These are phyloP conservation scores for Branchinecta lindahli DNA, from an alignment of 1,140 invertebrate species.

Conservation along the genomic window DNA sequence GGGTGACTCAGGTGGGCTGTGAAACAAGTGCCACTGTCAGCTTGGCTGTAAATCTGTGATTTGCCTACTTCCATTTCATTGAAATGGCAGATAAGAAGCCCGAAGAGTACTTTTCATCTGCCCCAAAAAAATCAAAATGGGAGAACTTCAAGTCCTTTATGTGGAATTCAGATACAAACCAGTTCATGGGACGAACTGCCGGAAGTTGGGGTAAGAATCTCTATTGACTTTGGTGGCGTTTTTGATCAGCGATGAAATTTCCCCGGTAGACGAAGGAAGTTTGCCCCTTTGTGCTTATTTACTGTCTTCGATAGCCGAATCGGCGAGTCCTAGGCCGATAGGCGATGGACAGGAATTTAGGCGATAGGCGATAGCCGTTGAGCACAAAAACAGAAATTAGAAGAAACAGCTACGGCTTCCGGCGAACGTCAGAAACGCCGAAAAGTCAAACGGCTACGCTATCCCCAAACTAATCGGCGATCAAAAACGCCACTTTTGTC, in stretches of 20 bases:
- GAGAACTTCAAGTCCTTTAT: conserved; percentile 64
- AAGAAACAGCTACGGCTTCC: no score
- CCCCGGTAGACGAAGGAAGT: background rate
- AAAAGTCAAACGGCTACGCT: no score
- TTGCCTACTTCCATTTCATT: no score
- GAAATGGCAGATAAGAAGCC: conserved; percentile 2
- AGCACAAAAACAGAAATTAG: no score
- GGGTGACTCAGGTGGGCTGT: no score
- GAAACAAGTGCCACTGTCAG: no score
- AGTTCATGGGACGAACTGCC: conserved; percentile 70
- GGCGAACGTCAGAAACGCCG: no score
- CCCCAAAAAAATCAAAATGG: conserved; percentile 42
- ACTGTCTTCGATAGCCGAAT: conserved; percentile 4
- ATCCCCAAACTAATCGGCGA: no score
- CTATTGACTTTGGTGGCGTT: conserved; percentile 6
- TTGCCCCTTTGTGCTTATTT: background rate
- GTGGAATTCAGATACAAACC: conserved; percentile 72
- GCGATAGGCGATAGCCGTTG: background rate
- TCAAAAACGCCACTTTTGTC: conserved; percentile 3
- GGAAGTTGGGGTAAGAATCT: conserved; percentile 70
- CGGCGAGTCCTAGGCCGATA: no score
- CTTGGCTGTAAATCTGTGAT: no score
- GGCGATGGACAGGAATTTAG: no score
- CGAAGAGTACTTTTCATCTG: background rate
- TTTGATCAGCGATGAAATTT: background rate